These are phyloP conservation scores for Pachyramphus minor DNA, from an alignment of 2,113 vertebrate species.

Conservation along the genomic window DNA sequence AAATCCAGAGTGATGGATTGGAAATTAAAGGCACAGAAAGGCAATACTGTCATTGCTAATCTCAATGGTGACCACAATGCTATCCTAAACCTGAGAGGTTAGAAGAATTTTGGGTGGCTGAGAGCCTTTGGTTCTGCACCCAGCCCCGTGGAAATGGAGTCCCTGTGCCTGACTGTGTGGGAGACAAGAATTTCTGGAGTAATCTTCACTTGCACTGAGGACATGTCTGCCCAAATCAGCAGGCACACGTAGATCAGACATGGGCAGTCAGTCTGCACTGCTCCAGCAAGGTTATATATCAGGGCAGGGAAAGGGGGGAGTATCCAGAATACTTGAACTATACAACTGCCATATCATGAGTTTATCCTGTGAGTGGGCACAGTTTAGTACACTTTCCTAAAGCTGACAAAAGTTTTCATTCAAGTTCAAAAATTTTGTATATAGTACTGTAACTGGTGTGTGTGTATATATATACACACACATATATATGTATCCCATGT, in stretches of 20 bases:
- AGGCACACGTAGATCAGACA: not conserved
- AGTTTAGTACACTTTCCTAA: not conserved
- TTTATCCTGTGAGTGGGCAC: not conserved
- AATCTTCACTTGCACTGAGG: not conserved
- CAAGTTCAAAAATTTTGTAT: constrained; percentile 14
- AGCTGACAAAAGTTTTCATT: constrained; percentile 21
- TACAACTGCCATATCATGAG: not conserved
- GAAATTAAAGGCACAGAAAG: constrained; percentile 21
- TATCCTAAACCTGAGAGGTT: not conserved
- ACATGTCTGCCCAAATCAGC: not conserved
- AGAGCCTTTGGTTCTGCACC: not conserved
- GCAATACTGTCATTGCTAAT: not conserved
- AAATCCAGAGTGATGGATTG: constrained; percentile 4
- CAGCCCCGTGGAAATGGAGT: not conserved
- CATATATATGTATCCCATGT: not conserved
- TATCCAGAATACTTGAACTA: not conserved
- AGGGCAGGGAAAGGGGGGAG: not conserved
- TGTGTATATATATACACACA: not conserved
- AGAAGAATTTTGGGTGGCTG: not conserved
- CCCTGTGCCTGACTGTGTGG: not conserved
- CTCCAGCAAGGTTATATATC: not conserved
- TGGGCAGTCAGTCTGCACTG: not conserved
- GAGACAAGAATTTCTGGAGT: not conserved
- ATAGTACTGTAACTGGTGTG: not conserved
- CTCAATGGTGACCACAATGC: not conserved